Base-by-base conservation (phyloP, 2,888 invertebrate species). In the Hyles lineata region DNA sequence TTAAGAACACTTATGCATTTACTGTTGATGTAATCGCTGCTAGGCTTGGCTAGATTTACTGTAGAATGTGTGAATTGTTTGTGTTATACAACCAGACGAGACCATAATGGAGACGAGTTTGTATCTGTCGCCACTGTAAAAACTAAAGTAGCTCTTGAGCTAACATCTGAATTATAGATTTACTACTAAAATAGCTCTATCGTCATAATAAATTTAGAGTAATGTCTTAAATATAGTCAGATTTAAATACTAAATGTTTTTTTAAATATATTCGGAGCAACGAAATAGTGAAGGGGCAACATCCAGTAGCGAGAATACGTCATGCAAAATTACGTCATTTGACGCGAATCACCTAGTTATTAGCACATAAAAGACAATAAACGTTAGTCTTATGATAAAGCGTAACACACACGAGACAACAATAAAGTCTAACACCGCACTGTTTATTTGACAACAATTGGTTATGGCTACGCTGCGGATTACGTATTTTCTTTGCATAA, bases 11-110 rank as follows among this genome's bases (percentile, higher is more conserved):
- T 80, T 80, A 80, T 78, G 75, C 76, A 76, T 76, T 80, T 77
- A 76, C 70, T 72, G 76, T 82, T 83, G 79, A 84, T 83, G 83
- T 81, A 84, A 85, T 77, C 77, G 74, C 55, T 74, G 74, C 25
- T 69, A 74, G 71, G 25, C 17, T 71, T 50, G 52, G 76, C 77
- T 83, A 78, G 78, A 76, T 72, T 77, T 76, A 74, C 75, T 78
- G 77, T 79, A 79, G 77, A 83, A 81, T 81, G 80, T 82, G 82
- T 78, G 75, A 80, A 79, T 80, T 81, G 80, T 77, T 80, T 81
- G 80, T 77, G 80, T 77, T 86, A 83, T 79, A 83, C 83, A 85
- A 85, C 81, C 78, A 74, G 79, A n/a, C n/a, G n/a, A n/a, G n/a
- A n/a, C n/a, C 80, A 74, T 79, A 23, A 29, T 25, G 21, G 60